Evolutionary conservation across 2,113 vertebrate genomes (phyloP).

Genomic region (Chitala chitala): DNA sequence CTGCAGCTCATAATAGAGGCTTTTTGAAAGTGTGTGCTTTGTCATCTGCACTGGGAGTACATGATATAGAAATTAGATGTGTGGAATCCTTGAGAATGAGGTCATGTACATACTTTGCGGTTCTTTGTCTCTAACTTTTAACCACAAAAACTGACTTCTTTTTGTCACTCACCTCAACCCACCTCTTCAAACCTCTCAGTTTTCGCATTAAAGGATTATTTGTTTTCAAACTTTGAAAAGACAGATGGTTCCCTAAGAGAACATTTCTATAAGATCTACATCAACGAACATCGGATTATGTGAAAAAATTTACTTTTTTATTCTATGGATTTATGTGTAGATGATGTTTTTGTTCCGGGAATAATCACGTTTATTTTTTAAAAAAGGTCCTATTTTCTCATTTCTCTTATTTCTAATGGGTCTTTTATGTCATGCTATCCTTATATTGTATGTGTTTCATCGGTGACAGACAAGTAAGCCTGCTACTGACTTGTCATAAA

Average conservation of each 20-base stretch:
- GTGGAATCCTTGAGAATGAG: background rate
- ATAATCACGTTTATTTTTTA: too few species aligned
- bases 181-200: slow-evolving; percentile 2
- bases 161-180: background rate
- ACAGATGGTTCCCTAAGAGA: too few species aligned
- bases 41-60: background rate
- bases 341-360: too few species aligned
- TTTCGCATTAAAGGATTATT: background rate
- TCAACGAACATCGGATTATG: too few species aligned
- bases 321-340: too few species aligned
- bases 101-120: background rate
- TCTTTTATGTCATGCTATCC: too few species aligned
- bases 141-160: background rate
- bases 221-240: too few species aligned
- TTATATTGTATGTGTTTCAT: background rate
- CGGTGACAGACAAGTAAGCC: background rate
- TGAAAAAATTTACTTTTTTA: too few species aligned
- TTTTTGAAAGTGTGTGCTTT: background rate
- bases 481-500: background rate
- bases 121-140: background rate
- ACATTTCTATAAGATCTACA: too few species aligned
- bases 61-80: background rate
- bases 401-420: background rate
- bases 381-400: too few species aligned
- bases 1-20: background rate